These are phyloP conservation scores for Ancistrus triradiatus DNA, from an alignment of 2,113 vertebrate genomes.

Conservation along the genomic window DNA sequence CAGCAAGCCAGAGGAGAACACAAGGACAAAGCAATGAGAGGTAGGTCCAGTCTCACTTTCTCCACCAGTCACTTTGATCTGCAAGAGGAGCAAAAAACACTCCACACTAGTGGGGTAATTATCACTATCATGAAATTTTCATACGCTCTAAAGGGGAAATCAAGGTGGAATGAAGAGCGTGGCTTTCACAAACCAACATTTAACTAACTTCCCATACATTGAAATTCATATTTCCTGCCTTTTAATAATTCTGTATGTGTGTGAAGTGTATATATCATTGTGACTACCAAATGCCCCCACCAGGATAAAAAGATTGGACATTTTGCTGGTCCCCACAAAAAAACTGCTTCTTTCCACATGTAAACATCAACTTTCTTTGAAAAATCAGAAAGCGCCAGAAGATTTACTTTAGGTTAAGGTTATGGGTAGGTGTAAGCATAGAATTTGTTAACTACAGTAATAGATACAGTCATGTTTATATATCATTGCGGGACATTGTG, in stretches of 20 bases:
- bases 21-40: slow-evolving; percentile 48
- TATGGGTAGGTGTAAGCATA: no score
- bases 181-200: slow-evolving; percentile 33
- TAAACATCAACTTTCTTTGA: no score
- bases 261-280: neutral
- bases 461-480: no score
- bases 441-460: no score
- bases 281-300: no score
- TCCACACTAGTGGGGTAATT: slow-evolving; percentile 44
- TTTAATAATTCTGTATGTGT: slow-evolving; percentile 15
- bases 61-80: slow-evolving; percentile 42
- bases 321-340: no score
- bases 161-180: slow-evolving; percentile 27
- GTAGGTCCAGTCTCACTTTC: slow-evolving; percentile 35
- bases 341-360: no score
- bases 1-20: slow-evolving; percentile 38
- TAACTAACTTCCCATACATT: slow-evolving; percentile 12
- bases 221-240: slow-evolving; percentile 6
- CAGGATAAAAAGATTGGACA: no score
- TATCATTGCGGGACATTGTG: no score
- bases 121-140: slow-evolving; percentile 51
- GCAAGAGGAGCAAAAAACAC: slow-evolving; percentile 43
- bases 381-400: no score
- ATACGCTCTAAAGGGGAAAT: slow-evolving; percentile 42
- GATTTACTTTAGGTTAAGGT: no score